Evolutionary conservation across 2,888 invertebrate genomes (phyloP).

Genomic region (Apeira syringaria): DNA sequence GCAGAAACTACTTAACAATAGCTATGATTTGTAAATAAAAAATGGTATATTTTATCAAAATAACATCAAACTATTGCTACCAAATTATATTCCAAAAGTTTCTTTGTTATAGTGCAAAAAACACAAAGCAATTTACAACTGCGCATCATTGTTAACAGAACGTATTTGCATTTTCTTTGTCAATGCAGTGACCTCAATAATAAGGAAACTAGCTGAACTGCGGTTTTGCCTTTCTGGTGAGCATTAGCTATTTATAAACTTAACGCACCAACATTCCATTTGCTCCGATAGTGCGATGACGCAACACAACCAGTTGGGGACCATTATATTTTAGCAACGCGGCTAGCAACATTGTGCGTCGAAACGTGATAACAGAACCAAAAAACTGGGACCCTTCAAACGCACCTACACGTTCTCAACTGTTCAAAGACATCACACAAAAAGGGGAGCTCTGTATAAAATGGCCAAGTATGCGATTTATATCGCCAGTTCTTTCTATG

Average conservation of each 20-base stretch:
- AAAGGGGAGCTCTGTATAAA: constrained; percentile 13
- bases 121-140: too few relatives aligned
- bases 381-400: constrained; percentile 11
- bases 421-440: constrained; percentile 5
- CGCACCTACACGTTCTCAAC: constrained; percentile 17
- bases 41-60: too few relatives aligned
- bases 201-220: constrained; percentile 16
- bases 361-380: constrained; percentile 25
- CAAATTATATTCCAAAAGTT: too few relatives aligned
- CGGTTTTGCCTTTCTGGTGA: constrained; percentile 11
- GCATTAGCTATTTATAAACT: constrained; percentile 14
- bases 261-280: constrained; percentile 11
- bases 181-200: constrained; percentile 10
- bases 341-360: constrained; percentile 71
- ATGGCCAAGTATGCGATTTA: constrained; percentile 14
- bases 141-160: background rate
- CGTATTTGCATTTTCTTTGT: constrained; percentile 20
- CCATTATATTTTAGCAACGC: constrained; percentile 47
- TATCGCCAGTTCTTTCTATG: constrained; percentile 14
- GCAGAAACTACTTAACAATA: too few relatives aligned
- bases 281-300: constrained; percentile 60
- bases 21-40: too few relatives aligned
- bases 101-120: too few relatives aligned
- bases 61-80: too few relatives aligned
- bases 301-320: constrained; percentile 57